Percentiles rank a stretch among this genome's conserved stretches.
Conservation (phyloP, 2,797 vertebrate species). For the Sciaenops ocellatus region DNA sequence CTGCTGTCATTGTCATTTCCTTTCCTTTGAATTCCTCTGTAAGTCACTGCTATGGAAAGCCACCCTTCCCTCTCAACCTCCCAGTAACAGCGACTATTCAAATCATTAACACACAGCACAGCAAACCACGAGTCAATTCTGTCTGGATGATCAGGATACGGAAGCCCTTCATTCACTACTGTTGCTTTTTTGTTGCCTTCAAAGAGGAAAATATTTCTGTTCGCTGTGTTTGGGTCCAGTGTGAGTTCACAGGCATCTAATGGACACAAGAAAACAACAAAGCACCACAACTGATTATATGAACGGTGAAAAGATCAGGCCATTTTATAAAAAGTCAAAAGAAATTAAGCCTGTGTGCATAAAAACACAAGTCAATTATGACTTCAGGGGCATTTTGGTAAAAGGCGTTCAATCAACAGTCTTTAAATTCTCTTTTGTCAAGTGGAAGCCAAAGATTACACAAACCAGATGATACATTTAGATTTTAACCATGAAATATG, state of each 20-base stretch:
- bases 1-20: neutral
- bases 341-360: neutral
- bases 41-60: neutral
- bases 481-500: too few species aligned
- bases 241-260: constrained; percentile 22
- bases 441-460: too few species aligned
- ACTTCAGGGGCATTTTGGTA: neutral
- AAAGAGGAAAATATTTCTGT: neutral
- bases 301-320: too few species aligned
- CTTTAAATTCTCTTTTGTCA: too few species aligned
- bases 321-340: neutral
- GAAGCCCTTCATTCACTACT: neutral
- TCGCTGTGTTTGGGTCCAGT: constrained; percentile 18
- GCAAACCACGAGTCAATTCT: neutral
- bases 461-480: too few species aligned
- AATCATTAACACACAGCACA: neutral
- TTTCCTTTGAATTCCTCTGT: neutral
- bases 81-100: neutral
- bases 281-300: neutral
- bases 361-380: too few species aligned
- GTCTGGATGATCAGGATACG: neutral
- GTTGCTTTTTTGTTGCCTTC: neutral
- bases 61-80: constrained; percentile 3
- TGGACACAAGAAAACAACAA: neutral
- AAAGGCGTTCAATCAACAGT: too few species aligned